Conservation (phyloP, 2,113 vertebrate species). For the Potamarius usumacintae region DNA sequence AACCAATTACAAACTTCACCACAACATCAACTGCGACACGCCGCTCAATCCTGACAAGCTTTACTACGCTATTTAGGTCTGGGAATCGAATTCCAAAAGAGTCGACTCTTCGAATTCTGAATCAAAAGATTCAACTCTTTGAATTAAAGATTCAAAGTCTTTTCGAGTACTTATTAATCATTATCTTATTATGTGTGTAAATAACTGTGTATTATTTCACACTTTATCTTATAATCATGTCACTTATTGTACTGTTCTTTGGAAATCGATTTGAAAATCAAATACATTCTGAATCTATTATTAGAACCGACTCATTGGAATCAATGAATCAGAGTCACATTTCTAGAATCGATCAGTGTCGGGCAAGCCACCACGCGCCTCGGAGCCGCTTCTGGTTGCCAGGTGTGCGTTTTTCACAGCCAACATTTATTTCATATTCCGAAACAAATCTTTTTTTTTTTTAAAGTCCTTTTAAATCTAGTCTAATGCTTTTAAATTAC, state of each 20-base stretch:
- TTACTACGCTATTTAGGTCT: neutral
- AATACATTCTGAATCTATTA: neutral
- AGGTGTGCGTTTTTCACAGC: neutral
- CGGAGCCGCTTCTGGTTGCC: neutral
- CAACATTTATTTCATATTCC: neutral
- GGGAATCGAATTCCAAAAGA: neutral
- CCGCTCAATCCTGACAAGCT: neutral
- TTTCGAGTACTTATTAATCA: neutral
- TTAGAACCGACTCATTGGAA: neutral
- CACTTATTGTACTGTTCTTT: neutral
- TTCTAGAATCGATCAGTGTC: neutral
- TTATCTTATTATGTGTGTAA: neutral
- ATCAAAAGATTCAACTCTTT: neutral
- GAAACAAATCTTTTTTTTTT: neutral
- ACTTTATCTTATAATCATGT: neutral
- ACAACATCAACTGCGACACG: constrained; percentile 23
- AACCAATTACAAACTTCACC: neutral
- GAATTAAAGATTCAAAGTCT: neutral
- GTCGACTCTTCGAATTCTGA: neutral
- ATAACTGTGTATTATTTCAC: neutral
- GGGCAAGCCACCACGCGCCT: neutral
- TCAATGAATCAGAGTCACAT: neutral
- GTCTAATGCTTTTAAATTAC: neutral
- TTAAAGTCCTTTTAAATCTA: no score
- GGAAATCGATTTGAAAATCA: neutral